These are phyloP conservation scores for Rallus crepitans DNA, from an alignment of 2,797 vertebrate genomes.

Conservation along the genomic window DNA sequence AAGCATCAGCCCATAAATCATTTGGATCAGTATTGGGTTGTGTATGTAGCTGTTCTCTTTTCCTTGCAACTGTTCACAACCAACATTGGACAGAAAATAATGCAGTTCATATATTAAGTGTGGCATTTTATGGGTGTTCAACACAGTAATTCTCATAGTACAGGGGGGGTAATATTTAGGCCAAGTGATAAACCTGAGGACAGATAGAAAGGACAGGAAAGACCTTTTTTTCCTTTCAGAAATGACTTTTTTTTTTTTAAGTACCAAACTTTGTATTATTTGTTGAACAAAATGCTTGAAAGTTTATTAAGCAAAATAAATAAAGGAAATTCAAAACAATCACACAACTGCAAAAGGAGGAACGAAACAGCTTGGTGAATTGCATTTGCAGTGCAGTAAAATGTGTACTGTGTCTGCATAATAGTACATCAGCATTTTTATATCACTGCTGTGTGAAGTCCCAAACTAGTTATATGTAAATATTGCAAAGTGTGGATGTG, in stretches of 20 bases:
- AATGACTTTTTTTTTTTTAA: neutral
- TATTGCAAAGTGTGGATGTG: neutral
- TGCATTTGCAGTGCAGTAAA: neutral
- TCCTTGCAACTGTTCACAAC: neutral
- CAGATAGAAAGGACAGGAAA: neutral
- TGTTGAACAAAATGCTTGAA: neutral
- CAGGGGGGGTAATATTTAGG: neutral
- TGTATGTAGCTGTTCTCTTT: neutral
- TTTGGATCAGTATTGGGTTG: neutral
- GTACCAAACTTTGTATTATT: neutral
- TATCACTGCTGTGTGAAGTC: neutral
- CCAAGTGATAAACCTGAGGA: neutral
- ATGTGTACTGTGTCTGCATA: neutral
- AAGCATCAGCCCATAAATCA: neutral
- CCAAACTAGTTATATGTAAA: neutral
- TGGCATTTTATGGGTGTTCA: neutral
- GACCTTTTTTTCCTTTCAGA: neutral
- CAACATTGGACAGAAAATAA: neutral
- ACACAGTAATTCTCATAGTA: neutral
- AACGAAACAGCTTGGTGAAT: constrained; percentile 6
- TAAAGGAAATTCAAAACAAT: constrained; percentile 64
- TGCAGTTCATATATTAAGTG: neutral
- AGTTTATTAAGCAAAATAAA: constrained; percentile 60
- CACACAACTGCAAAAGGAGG: neutral
- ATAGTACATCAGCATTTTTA: constrained; percentile 33